A percentile compares a stretch with the other conserved stretches of the same genome.
Conservation (phyloP, 2,113 vertebrate species). For the Steatornis caripensis region DNA sequence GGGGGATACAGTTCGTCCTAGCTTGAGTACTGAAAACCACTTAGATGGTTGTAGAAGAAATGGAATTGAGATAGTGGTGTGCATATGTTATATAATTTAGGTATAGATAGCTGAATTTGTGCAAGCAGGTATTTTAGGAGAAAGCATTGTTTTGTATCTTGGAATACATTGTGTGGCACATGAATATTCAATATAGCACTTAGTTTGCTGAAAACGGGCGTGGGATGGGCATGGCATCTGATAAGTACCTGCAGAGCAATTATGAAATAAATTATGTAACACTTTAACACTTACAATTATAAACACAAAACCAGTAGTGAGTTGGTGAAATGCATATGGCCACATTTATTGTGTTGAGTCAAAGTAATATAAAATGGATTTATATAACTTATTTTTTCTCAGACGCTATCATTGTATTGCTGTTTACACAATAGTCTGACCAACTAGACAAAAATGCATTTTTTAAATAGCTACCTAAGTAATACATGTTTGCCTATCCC, state of each 20-base stretch:
- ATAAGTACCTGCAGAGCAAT: not conserved
- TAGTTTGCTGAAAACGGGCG: slow-evolving; percentile 1
- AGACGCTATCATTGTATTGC: not conserved
- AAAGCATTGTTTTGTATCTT: not conserved
- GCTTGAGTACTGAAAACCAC: not conserved
- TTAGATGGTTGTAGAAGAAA: not conserved
- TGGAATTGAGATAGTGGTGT: not conserved
- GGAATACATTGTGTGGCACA: not conserved
- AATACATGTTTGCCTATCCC: not conserved
- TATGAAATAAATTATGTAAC: not conserved
- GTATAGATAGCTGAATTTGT: not conserved
- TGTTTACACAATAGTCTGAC: not conserved
- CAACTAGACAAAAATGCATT: not conserved
- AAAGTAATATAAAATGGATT: not conserved
- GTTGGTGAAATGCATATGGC: not conserved
- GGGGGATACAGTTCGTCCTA: not conserved
- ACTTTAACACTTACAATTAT: not conserved
- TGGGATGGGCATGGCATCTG: not conserved
- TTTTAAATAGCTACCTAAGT: not conserved
- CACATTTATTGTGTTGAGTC: not conserved
- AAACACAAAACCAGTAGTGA: not conserved
- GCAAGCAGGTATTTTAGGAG: not conserved
- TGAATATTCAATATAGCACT: not conserved
- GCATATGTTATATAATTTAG: not conserved
- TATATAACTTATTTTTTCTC: not conserved